Evolutionary conservation across 1,140 invertebrate species (phyloP).

Genomic region (Brachionus sp.): DNA sequence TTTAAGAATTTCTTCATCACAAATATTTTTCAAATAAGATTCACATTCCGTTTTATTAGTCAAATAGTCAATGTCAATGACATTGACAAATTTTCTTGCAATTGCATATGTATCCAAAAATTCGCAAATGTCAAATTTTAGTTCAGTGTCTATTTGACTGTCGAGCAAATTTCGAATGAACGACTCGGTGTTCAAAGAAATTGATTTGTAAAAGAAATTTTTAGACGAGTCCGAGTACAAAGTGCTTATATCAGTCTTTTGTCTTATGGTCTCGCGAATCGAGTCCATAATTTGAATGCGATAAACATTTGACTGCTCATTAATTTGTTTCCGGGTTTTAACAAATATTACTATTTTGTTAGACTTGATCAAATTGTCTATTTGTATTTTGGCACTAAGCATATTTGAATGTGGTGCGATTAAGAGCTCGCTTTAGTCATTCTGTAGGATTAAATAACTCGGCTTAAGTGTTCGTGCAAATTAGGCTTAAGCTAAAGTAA

Average conservation of each 20-base stretch:
- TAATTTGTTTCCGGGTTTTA: background rate
- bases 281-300: background rate
- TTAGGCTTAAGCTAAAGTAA: background rate
- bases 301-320: background rate
- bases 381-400: background rate
- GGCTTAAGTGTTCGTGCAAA: background rate
- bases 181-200: slow-evolving; percentile 13
- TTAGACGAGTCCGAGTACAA: background rate
- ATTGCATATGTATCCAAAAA: slow-evolving; percentile 9
- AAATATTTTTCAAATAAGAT: background rate
- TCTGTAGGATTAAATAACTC: background rate
- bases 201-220: slow-evolving; percentile 2
- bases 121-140: background rate
- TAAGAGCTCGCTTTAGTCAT: background rate
- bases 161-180: slow-evolving; percentile 2
- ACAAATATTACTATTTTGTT: slow-evolving; percentile 16
- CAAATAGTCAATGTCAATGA: background rate
- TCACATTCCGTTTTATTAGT: background rate
- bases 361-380: slow-evolving; percentile 22
- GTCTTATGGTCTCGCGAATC: background rate
- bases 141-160: background rate
- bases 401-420: background rate
- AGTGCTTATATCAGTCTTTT: background rate
- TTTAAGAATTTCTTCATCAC: background rate
- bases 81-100: background rate